Percentiles rank a stretch among this genome's conserved stretches.
Conservation (phyloP, 2,113 vertebrate genomes). For the Felis catus region DNA sequence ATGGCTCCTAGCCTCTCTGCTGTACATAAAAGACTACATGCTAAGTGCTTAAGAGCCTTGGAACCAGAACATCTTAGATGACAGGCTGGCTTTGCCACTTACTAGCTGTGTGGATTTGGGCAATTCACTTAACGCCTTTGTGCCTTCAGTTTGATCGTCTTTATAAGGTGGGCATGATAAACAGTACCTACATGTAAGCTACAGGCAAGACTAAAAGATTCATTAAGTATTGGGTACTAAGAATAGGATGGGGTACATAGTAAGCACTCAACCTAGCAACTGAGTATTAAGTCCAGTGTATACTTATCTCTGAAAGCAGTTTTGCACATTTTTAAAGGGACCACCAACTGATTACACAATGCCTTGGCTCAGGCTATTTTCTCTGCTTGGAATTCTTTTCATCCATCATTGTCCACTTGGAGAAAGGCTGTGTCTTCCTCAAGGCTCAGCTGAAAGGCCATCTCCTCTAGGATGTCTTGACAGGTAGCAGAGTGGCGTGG, state of each 20-base stretch:
- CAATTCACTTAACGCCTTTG: background rate
- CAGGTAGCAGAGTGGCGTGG: background rate
- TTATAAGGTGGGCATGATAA: background rate
- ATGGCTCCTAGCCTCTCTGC: background rate
- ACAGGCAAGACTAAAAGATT: background rate
- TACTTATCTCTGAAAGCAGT: background rate
- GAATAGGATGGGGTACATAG: background rate
- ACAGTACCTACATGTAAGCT: background rate
- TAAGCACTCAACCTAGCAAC: slow-evolving; percentile 50
- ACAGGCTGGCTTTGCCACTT: background rate
- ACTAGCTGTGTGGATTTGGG: background rate
- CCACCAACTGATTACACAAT: background rate
- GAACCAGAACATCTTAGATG: background rate
- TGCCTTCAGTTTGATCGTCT: background rate
- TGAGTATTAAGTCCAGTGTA: background rate
- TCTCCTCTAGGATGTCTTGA: background rate
- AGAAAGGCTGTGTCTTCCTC: background rate
- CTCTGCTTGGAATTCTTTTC: background rate
- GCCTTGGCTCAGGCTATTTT: background rate
- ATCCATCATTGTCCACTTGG: background rate
- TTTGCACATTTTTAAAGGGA: background rate
- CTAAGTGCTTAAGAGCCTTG: background rate
- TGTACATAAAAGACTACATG: background rate
- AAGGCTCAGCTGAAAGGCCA: background rate
- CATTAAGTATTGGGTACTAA: background rate